Conservation (phyloP, 2,113 vertebrate species). For the Martes martes region DNA sequence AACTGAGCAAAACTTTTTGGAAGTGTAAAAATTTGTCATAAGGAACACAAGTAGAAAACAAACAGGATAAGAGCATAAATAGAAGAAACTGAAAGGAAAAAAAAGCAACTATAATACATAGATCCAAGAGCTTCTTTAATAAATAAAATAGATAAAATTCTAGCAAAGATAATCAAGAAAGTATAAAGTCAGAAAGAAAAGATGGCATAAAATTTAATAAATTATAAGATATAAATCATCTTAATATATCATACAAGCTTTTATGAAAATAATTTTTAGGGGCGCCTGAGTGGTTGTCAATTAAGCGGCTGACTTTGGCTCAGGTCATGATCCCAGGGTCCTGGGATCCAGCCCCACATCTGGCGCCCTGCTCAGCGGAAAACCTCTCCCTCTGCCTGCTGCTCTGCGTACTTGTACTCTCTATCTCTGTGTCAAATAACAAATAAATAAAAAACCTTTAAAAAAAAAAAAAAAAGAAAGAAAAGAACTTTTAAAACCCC, state of each 20-base stretch:
- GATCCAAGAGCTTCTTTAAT: background rate
- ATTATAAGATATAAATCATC: background rate
- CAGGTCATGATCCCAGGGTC: no score
- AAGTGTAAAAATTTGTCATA: background rate
- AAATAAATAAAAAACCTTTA: no score
- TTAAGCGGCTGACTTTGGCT: no score
- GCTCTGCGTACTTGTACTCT: no score
- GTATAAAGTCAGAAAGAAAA: slow-evolving; percentile 41
- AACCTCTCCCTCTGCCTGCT: no score
- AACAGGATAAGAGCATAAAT: background rate
- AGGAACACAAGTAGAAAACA: slow-evolving; percentile 35
- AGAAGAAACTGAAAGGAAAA: slow-evolving; percentile 3
- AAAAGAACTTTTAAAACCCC: no score
- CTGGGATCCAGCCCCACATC: no score
- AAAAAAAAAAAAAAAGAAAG: no score
- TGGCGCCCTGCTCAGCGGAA: no score
- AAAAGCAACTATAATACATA: background rate
- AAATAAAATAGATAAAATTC: no score
- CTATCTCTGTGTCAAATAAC: no score
- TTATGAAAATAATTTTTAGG: background rate
- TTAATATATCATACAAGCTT: background rate
- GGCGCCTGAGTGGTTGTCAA: no score
- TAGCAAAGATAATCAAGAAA: background rate
- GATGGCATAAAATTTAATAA: background rate
- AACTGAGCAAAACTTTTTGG: background rate